Conservation (phyloP, 2,888 invertebrate species). For the Rhyacophila evoluta region DNA sequence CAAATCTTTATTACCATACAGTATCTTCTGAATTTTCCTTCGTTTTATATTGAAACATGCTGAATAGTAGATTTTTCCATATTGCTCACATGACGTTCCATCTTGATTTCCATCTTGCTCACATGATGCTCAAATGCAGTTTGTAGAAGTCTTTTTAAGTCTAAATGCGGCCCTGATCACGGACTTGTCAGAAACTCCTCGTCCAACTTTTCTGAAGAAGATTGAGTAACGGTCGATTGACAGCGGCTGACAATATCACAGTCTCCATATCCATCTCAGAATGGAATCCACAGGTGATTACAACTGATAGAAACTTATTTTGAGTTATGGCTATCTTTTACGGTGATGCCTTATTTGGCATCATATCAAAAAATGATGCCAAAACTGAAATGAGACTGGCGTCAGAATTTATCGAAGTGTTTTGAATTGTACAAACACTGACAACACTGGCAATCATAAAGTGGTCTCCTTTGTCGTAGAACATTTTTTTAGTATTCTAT, state of each 20-base stretch:
- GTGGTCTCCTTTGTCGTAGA: neutral
- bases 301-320: neutral
- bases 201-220: too few species aligned
- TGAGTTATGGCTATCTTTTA: neutral
- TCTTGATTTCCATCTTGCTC: too few species aligned
- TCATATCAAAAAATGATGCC: neutral
- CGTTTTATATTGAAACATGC: too few species aligned
- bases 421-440: neutral
- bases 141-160: too few species aligned
- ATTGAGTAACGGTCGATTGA: neutral
- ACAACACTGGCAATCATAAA: neutral
- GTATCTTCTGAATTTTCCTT: too few species aligned
- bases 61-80: too few species aligned
- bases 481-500: neutral
- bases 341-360: neutral
- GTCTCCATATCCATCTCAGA: neutral
- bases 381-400: neutral
- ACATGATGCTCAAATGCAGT: too few species aligned
- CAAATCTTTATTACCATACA: too few species aligned
- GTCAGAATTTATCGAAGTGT: neutral
- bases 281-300: neutral
- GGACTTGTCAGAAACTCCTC: too few species aligned
- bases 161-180: too few species aligned
- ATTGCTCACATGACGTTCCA: too few species aligned
- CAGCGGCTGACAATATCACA: neutral